Evolutionary conservation across 2,113 vertebrate species (phyloP), one percentile per base, ranked within the genome.

Genomic region (Elaphurus davidianus): DNA sequence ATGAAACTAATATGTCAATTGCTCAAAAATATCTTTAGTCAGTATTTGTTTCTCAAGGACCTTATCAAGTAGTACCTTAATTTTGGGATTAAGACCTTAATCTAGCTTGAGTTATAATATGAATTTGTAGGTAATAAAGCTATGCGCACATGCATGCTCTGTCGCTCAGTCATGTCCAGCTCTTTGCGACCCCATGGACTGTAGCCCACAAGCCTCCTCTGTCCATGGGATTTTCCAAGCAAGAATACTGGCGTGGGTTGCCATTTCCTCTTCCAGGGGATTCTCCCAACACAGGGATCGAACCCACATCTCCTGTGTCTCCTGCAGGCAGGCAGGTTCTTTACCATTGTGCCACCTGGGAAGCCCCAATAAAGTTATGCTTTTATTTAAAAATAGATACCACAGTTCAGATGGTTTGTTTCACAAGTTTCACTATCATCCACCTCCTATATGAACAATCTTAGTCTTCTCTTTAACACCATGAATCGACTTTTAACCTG

Each of bases 41-140:
- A 87, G 30, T 40, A 67, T 89, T 43, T 90, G 23, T 36, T 88
- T 97, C 36, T 96, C 52, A 64, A 91, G 21, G 54, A 86, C 43
- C 21, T 36, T 78, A 89, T 76, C 52, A 67, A 45, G 30, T 50
- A 62, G 33, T n/a, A 91, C 43, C 55, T 71, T 40, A 36, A 83
- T 55, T 83, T 83, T 16, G n/a, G 21, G 81, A 83, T 83, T 83
- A 83, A 55, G 52, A 40, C 47, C 36, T 91, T 78, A 84, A 87
- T 88, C 25, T 64, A 85, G 27, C 62, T 62, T 97, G 55, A 84
- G 43, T 59, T 96, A 79, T 30, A 83, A 19, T 23, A 52, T 79
- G 36, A 94, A 94, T 52, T 78, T 43, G 25, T 87, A 91, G 52
- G 33, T 79, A 47, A 82, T 45, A 93, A 96, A 90, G 47, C 5